Evolutionary conservation across 2,113 vertebrate genomes (phyloP).

Genomic region (Mus spicilegus): DNA sequence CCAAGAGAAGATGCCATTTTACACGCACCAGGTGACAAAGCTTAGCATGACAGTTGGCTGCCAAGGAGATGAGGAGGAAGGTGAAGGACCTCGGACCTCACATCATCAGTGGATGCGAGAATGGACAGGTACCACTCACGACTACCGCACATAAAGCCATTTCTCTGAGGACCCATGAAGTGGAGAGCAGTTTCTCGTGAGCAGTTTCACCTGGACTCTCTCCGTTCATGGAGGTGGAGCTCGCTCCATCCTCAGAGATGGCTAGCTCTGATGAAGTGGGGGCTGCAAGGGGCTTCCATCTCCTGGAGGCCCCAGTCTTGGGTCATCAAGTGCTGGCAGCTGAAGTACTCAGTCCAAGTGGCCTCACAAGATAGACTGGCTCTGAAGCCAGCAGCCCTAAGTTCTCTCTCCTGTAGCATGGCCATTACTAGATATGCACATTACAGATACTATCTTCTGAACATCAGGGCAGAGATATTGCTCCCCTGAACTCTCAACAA

Average conservation of each 20-base stretch:
- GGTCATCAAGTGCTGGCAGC: background rate
- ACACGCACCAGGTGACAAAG: background rate
- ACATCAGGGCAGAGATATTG: background rate
- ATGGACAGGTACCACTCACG: rapidly evolving
- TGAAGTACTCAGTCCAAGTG: background rate
- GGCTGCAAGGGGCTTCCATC: background rate
- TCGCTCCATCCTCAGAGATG: background rate
- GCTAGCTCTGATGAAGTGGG: too few species aligned
- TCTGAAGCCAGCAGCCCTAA: background rate
- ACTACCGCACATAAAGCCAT: rapidly evolving
- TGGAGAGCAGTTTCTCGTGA: background rate
- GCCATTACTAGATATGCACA: background rate
- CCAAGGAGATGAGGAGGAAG: too few species aligned
- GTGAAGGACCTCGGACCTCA: rapidly evolving
- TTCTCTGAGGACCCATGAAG: background rate
- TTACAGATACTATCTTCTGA: background rate
- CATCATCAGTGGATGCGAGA: too few species aligned
- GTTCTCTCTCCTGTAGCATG: rapidly evolving
- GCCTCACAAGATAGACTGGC: background rate
- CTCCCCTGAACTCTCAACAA: background rate
- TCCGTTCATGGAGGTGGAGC: background rate
- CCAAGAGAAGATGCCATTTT: background rate
- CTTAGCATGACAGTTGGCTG: background rate
- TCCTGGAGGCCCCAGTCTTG: background rate
- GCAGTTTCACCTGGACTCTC: background rate